A percentile compares a stretch with the other conserved stretches of the same genome.
Conservation (phyloP, 2,888 invertebrate species). For the Sesia apiformis region DNA sequence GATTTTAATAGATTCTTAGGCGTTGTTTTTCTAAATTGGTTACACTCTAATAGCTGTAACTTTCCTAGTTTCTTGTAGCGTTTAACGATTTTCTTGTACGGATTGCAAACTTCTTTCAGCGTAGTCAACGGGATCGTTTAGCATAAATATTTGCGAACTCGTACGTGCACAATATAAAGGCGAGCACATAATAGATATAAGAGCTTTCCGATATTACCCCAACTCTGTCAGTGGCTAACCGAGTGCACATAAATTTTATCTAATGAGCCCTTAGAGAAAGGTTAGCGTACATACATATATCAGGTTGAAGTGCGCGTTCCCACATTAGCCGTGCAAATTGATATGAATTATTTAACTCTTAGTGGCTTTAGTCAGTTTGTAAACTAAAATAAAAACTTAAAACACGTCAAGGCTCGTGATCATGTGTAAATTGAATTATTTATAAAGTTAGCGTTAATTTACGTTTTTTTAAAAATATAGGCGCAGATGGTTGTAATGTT, state of each 20-base stretch:
- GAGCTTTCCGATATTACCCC: conserved; percentile 18
- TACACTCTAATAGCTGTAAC: conserved; percentile 54
- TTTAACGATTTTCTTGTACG: not conserved
- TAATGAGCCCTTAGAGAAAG: conserved; percentile 52
- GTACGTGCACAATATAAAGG: not conserved
- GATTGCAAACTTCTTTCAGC: not conserved
- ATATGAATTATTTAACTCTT: conserved; percentile 47
- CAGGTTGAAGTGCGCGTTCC: conserved; percentile 32
- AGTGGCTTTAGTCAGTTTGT: conserved; percentile 36
- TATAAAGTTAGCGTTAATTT: not conserved
- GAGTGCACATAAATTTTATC: conserved; percentile 33
- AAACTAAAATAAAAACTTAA: conserved; percentile 30
- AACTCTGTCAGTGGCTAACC: conserved; percentile 15
- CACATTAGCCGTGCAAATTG: conserved; percentile 56
- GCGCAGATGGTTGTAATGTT: no score
- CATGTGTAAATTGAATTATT: conserved; percentile 5
- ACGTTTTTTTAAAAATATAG: not conserved
- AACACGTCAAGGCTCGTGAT: conserved; percentile 34
- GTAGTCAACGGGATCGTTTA: not conserved
- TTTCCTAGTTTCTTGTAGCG: conserved; percentile 32
- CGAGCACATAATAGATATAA: not conserved
- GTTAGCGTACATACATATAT: conserved; percentile 38
- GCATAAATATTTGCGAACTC: not conserved
- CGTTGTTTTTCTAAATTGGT: conserved; percentile 46
- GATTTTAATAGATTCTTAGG: conserved; percentile 39